A percentile compares a stretch with the other conserved stretches of the same genome.
phyloP scores from a whole-genome alignment of 2,113 vertebrate species.

The Leucoraja erinaceus region DNA sequence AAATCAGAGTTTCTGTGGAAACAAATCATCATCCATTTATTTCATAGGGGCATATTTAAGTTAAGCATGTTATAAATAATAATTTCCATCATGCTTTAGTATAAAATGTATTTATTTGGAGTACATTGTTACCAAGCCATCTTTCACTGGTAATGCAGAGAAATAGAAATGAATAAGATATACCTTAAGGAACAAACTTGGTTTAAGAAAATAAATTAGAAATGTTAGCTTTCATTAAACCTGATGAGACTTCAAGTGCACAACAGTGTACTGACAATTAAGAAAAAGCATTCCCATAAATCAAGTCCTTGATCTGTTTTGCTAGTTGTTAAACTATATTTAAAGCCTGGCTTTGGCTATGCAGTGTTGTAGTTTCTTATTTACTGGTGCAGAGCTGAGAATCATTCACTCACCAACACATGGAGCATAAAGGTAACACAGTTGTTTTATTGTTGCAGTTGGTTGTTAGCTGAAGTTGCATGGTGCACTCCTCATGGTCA shows the following conservation, averaged over 20 bases:
- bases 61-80: neutral
- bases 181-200: neutral
- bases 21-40: neutral
- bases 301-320: neutral
- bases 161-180: slow-evolving; percentile 14
- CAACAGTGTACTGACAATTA: neutral
- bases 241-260: neutral
- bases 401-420: too few relatives aligned
- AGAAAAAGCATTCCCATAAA: neutral
- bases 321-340: neutral
- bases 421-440: too few relatives aligned
- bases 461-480: too few relatives aligned
- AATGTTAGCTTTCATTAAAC: neutral
- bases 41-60: neutral
- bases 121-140: neutral
- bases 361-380: too few relatives aligned
- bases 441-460: too few relatives aligned
- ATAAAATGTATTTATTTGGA: neutral
- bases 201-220: neutral
- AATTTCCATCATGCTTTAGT: neutral
- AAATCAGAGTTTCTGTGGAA: neutral
- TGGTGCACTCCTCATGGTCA: too few relatives aligned
- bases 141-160: neutral
- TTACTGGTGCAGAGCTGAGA: too few relatives aligned
- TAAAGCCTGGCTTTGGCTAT: neutral